Percentiles rank a stretch among this genome's conserved stretches.
Conservation (phyloP, 1,140 invertebrate genomes). For the Cataglyphis hispanica region DNA sequence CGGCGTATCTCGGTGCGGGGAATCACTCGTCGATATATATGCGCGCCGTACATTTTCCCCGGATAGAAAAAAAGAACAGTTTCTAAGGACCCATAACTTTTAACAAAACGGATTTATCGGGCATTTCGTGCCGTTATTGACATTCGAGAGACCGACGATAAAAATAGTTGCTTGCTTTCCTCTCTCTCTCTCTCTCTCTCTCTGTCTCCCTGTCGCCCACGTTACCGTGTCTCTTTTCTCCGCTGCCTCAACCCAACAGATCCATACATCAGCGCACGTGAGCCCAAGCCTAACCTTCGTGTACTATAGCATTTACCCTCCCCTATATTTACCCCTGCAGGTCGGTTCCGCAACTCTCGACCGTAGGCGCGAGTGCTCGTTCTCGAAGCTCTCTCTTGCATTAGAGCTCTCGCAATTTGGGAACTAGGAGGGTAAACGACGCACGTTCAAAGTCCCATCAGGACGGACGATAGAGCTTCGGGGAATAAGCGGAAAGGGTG, state of each 20-base stretch:
- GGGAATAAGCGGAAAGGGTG: slow-evolving; percentile 28
- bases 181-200: too few relatives aligned
- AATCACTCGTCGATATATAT: slow-evolving; percentile 47
- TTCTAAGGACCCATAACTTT: slow-evolving; percentile 49
- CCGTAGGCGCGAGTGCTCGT: slow-evolving; percentile 53
- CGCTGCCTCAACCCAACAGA: neutral
- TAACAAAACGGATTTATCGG: slow-evolving; percentile 37
- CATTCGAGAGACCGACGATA: slow-evolving; percentile 52
- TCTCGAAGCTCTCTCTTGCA: slow-evolving; percentile 63
- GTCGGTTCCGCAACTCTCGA: slow-evolving; percentile 46
- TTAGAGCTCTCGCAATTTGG: slow-evolving; percentile 72
- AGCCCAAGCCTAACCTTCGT: neutral
- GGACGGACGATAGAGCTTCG: slow-evolving; percentile 55
- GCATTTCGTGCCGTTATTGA: slow-evolving; percentile 52
- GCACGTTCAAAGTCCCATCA: slow-evolving; percentile 75
- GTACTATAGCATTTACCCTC: slow-evolving; percentile 53
- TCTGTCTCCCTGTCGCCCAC: neutral
- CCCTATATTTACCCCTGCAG: neutral
- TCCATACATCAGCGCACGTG: slow-evolving; percentile 29
- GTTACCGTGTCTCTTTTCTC: slow-evolving; percentile 10
- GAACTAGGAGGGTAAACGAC: slow-evolving; percentile 61
- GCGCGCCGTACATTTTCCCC: neutral
- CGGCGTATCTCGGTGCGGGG: slow-evolving; percentile 49
- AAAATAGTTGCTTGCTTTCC: slow-evolving; percentile 60
- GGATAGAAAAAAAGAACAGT: slow-evolving; percentile 25